Evolutionary conservation across 30 jellyfish, hydroid and myxozoan species (phyloP), one percentile per base, ranked within the genome.

Genomic region (Hydractinia echinata): DNA sequence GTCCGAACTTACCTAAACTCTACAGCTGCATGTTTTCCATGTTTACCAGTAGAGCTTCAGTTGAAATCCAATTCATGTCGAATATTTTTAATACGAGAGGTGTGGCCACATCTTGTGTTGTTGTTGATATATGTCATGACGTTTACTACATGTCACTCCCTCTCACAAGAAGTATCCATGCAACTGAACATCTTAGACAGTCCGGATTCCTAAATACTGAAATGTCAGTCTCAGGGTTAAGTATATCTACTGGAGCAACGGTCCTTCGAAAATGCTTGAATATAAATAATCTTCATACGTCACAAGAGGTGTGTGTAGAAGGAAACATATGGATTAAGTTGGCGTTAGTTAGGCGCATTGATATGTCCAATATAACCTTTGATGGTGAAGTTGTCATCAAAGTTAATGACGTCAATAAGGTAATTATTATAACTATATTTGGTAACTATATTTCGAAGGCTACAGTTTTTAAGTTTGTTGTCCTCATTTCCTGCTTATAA

Each of bases 111-210:
- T 76, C 77, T 6, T 76, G 84, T 21, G 51, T 76, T 54, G 84
- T 76, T 6, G 82, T 76, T 9, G 84, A 76, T 55, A 14, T 76
- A 21, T 76, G 84, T 76, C 74, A 54, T 54, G 9, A 54, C 51
- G 53, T 51, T 55, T 76, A 76, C 49, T 76, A 76, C 76, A 15
- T 76, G 84, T 76, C 84, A 10, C 77, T 76, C 9, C 84, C 84
- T 50, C n/a, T 76, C 51, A 51, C 55, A 14, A 50, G 49, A n/a
- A 53, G 79, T 6, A 76, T 76, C 10, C 52, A 76, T 76, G 81
- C 77, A 48, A 55, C 74, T 76, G 77, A 54, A n/a, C 53, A 49
- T n/a, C 30, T 76, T 7, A 53, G 18, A 49, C 51, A 51, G 21
- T 18, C 77, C 15, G 84, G 84, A 10, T 30, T 76, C 76, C 19